phyloP scores from a whole-genome alignment of 1,140 invertebrate genomes.

The Plodia interpunctella region DNA sequence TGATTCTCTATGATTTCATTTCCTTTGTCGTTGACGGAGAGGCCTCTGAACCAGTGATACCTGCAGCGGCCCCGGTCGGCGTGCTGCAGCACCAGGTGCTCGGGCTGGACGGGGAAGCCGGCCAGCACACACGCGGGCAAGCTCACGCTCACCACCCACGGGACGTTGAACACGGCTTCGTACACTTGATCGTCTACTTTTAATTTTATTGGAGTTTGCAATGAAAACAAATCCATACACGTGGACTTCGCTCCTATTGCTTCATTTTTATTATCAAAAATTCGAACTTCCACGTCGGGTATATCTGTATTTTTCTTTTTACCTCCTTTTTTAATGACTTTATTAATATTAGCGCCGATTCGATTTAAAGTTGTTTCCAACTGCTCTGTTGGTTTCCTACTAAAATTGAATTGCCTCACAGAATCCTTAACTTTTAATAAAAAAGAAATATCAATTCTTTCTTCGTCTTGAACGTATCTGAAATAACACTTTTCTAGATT shows the following conservation, averaged over 20 bases:
- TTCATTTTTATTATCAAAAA: slow-evolving; percentile 46
- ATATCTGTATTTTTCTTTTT: slow-evolving; percentile 63
- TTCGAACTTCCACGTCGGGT: slow-evolving; percentile 34
- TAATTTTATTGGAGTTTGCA: slow-evolving; percentile 6
- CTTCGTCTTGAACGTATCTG: slow-evolving; percentile 47
- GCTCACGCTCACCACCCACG: slow-evolving; percentile 11
- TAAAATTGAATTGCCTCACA: slow-evolving; percentile 82
- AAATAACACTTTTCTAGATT: slow-evolving; percentile 61
- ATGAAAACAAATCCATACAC: slow-evolving; percentile 72
- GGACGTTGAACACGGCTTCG: slow-evolving; percentile 13
- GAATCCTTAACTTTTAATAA: slow-evolving; percentile 51
- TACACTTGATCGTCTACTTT: slow-evolving; percentile 6
- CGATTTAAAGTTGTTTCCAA: slow-evolving; percentile 78
- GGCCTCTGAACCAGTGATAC: slow-evolving; percentile 8
- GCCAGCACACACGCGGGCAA: slow-evolving; percentile 2
- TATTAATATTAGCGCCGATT: slow-evolving; percentile 80
- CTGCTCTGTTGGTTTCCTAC: slow-evolving; percentile 78
- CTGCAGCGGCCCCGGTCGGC: background rate
- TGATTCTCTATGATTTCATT: slow-evolving; percentile 9
- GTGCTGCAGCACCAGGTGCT: slow-evolving; percentile 8
- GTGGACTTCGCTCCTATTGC: slow-evolving; percentile 50
- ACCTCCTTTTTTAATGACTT: slow-evolving; percentile 71
- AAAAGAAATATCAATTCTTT: slow-evolving; percentile 61
- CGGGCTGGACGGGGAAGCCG: slow-evolving; percentile 10
- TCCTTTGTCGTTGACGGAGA: slow-evolving; percentile 7